phyloP scores from a whole-genome alignment of 2,888 invertebrate species.

The Drosophila macrospina region DNA sequence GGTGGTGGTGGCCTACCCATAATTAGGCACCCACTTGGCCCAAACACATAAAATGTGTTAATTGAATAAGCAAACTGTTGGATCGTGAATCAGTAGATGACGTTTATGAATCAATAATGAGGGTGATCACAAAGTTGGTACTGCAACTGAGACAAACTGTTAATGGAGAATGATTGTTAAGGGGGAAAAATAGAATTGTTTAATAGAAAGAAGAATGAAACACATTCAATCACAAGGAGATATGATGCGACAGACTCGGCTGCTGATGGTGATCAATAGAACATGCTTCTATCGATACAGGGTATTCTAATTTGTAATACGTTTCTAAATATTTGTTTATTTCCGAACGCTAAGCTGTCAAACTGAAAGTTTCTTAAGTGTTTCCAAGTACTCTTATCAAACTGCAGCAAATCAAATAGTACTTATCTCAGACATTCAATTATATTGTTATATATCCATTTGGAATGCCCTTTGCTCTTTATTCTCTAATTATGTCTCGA shows the following conservation, averaged over 20 bases:
- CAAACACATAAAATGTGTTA: constrained; percentile 80
- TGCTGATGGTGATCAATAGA: not conserved
- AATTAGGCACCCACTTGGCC: constrained; percentile 56
- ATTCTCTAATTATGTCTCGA: not conserved
- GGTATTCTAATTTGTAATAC: not conserved
- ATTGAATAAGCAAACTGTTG: constrained; percentile 75
- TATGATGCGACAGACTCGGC: too few species aligned
- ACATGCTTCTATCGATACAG: not conserved
- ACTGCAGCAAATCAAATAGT: not conserved
- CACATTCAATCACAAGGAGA: too few species aligned
- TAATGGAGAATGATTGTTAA: not conserved
- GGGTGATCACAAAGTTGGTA: constrained; percentile 7
- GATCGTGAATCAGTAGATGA: constrained; percentile 66
- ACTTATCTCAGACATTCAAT: not conserved
- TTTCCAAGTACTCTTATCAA: not conserved
- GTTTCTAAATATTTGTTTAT: not conserved
- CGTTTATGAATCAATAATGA: constrained; percentile 61
- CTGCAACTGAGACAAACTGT: constrained; percentile 1
- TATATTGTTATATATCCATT: constrained; percentile 9
- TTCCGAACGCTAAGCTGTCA: not conserved
- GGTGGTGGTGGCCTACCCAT: constrained; percentile 53
- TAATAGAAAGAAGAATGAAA: too few species aligned
- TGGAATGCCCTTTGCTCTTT: constrained; percentile 4
- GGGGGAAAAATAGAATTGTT: not conserved
- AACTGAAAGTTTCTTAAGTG: not conserved